These are phyloP conservation scores for Hydractinia symbiolongicarpus DNA, from an alignment of 30 jellyfish, hydroid and myxozoan species.

Conservation along the genomic window DNA sequence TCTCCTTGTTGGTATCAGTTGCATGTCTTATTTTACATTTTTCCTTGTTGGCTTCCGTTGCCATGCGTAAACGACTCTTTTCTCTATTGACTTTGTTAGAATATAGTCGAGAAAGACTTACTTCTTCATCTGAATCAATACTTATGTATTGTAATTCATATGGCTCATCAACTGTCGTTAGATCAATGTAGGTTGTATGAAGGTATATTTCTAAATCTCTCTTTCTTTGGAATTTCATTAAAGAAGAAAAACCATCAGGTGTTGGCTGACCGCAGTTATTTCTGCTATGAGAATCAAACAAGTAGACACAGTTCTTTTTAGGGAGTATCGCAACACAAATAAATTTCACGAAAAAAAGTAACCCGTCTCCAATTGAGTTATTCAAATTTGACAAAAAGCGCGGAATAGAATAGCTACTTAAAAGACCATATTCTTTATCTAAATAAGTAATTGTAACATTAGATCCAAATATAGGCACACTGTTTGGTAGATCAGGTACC, in stretches of 20 bases:
- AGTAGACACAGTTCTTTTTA: not conserved
- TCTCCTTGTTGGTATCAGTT: not conserved
- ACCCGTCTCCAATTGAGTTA: not conserved
- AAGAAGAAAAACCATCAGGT: not conserved
- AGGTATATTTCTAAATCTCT: not conserved
- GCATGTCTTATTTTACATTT: not conserved
- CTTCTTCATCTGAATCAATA: too few relatives aligned
- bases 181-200: not conserved
- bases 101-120: too few relatives aligned
- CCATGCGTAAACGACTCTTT: too few relatives aligned
- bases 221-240: not conserved
- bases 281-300: slow-evolving; percentile 1
- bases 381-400: not conserved
- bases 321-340: not conserved
- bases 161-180: not conserved
- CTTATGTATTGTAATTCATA: not conserved
- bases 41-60: too few relatives aligned
- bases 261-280: not conserved
- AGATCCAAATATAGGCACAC: too few relatives aligned
- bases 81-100: too few relatives aligned
- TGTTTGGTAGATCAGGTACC: too few relatives aligned
- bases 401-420: not conserved
- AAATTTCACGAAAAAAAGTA: not conserved
- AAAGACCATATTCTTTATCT: too few relatives aligned
- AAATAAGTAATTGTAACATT: too few relatives aligned